A percentile compares a stretch with the other conserved stretches of the same genome.
These are phyloP conservation scores for Tiliacea citrago DNA, from an alignment of 2,888 invertebrate species.

Conservation along the genomic window DNA sequence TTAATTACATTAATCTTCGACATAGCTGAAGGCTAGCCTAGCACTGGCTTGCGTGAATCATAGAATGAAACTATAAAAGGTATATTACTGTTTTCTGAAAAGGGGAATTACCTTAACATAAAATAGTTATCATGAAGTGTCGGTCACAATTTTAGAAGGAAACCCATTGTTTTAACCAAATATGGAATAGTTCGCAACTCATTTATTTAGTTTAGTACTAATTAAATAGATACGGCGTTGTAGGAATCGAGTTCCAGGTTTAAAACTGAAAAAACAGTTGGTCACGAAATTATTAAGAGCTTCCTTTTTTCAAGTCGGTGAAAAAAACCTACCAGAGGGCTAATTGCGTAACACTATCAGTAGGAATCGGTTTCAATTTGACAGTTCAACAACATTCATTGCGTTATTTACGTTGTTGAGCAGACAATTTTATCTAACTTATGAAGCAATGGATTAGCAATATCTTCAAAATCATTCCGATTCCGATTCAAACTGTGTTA, in stretches of 20 bases:
- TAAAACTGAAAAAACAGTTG: neutral
- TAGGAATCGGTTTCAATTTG: too few relatives aligned
- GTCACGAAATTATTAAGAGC: neutral
- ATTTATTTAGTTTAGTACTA: neutral
- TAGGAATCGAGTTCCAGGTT: neutral
- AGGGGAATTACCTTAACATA: slow-evolving; percentile 44
- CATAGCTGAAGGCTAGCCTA: slow-evolving; percentile 18
- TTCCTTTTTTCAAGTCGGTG: neutral
- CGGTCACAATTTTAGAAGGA: slow-evolving; percentile 15
- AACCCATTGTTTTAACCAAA: slow-evolving; percentile 28
- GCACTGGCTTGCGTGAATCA: slow-evolving; percentile 29
- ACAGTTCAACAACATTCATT: too few relatives aligned
- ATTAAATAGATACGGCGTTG: neutral
- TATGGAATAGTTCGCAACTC: neutral
- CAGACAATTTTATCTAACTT: too few relatives aligned
- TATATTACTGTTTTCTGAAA: neutral
- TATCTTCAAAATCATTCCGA: too few relatives aligned
- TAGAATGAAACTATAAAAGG: neutral
- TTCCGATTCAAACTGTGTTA: too few relatives aligned
- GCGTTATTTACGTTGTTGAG: too few relatives aligned
- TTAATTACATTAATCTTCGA: slow-evolving; percentile 23
- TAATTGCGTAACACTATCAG: too few relatives aligned
- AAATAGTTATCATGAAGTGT: neutral
- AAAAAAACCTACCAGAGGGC: neutral
- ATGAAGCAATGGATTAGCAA: too few relatives aligned